Percentiles rank a stretch among this genome's conserved stretches.
Evolutionary conservation across 2,113 vertebrate genomes (phyloP).

Genomic region (Equus quagga): DNA sequence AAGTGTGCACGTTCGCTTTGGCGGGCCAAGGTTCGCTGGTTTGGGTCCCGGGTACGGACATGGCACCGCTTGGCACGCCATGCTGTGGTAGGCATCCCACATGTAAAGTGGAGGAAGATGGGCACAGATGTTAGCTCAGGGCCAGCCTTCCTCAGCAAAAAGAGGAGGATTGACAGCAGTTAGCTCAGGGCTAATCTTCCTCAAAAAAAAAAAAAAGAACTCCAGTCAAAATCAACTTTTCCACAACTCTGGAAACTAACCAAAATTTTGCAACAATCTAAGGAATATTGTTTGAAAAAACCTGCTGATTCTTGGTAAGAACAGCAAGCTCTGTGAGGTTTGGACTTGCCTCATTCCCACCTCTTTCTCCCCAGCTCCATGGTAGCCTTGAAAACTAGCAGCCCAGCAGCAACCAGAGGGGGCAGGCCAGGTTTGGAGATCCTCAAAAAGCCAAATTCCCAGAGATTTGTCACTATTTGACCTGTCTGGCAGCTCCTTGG

Average conservation of each 20-base stretch:
- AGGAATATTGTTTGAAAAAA: not conserved
- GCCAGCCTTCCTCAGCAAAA: too few species aligned
- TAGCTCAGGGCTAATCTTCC: too few species aligned
- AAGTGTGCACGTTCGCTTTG: too few species aligned
- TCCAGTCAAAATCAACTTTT: slow-evolving; percentile 60
- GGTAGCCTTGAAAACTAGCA: slow-evolving; percentile 18
- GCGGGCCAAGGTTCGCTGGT: too few species aligned
- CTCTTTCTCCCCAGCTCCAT: not conserved
- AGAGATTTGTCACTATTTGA: not conserved
- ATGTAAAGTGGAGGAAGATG: too few species aligned
- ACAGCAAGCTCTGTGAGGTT: not conserved
- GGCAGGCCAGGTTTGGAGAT: not conserved
- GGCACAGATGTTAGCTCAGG: too few species aligned
- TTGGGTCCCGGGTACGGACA: too few species aligned
- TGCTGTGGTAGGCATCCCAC: too few species aligned
- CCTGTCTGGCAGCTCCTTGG: not conserved
- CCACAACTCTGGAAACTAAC: slow-evolving; percentile 25
- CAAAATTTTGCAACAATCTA: slow-evolving; percentile 28
- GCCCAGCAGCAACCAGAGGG: not conserved
- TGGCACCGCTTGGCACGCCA: too few species aligned
- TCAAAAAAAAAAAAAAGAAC: not conserved
- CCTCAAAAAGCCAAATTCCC: not conserved
- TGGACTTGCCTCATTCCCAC: not conserved
- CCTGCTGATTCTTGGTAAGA: not conserved
- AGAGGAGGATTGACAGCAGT: too few species aligned